These are phyloP conservation scores for Lepus timidus DNA, from an alignment of 2,113 vertebrate genomes.

Conservation along the genomic window DNA sequence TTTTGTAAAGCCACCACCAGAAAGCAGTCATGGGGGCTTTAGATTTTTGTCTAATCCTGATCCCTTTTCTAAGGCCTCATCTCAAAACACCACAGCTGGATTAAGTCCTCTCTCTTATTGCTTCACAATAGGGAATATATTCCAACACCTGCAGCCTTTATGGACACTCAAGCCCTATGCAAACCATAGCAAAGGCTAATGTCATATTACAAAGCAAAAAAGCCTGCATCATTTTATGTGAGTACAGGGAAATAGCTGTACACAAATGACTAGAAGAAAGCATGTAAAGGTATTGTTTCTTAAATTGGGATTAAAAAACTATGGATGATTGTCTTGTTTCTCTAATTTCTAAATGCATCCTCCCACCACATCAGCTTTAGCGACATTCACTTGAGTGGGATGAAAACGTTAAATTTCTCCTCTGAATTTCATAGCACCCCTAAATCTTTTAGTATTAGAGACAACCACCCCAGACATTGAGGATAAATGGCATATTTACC, in stretches of 20 bases:
- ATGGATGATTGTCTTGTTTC: not conserved
- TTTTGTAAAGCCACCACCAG: too few species aligned
- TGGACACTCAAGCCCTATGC: too few species aligned
- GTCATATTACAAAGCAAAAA: not conserved
- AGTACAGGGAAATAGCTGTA: not conserved
- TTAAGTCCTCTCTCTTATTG: too few species aligned
- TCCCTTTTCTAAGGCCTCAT: too few species aligned
- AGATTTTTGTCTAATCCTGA: too few species aligned
- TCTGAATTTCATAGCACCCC: not conserved
- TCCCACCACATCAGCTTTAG: not conserved
- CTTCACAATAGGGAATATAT: too few species aligned
- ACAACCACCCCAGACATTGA: not conserved
- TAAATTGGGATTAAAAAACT: not conserved
- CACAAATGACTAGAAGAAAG: not conserved
- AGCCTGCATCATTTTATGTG: not conserved
- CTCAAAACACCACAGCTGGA: too few species aligned
- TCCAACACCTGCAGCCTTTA: too few species aligned
- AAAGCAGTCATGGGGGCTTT: too few species aligned
- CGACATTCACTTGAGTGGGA: not conserved
- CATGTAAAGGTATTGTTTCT: not conserved
- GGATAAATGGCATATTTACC: not conserved
- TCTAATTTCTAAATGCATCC: not conserved
- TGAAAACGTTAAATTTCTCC: conserved; percentile 2
- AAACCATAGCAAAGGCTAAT: too few species aligned
- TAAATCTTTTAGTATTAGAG: not conserved